Conservation (phyloP, 2,888 invertebrate species). For the Rotaria socialis region DNA sequence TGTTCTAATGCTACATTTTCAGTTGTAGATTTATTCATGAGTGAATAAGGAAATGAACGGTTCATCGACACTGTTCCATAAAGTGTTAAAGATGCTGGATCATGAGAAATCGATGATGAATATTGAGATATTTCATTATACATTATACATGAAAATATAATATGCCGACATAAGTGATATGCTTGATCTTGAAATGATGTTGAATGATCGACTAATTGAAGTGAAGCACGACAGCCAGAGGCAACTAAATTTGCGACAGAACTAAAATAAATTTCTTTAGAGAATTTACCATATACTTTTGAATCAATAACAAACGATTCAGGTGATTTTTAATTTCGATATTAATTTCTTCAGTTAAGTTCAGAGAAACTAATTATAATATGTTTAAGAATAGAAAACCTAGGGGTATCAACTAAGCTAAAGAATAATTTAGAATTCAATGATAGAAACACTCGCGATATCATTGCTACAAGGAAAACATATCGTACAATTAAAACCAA, state of each 20-base stretch:
- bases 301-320: too few species aligned
- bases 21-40: background rate
- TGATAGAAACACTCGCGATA: too few species aligned
- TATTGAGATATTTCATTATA: conserved; percentile 29
- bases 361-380: too few species aligned
- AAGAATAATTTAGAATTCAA: too few species aligned
- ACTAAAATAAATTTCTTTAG: background rate
- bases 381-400: too few species aligned
- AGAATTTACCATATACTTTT: too few species aligned
- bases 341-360: too few species aligned
- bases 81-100: background rate
- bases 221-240: conserved; percentile 21
- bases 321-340: too few species aligned
- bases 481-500: too few species aligned
- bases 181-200: conserved; percentile 4
- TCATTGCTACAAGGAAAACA: too few species aligned
- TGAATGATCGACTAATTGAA: conserved; percentile 15
- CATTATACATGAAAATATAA: conserved; percentile 32
- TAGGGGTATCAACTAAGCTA: too few species aligned
- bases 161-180: conserved; percentile 20
- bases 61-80: background rate
- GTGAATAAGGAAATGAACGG: background rate
- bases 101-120: background rate
- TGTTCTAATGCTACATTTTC: background rate
- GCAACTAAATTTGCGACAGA: conserved; percentile 34